Conservation (phyloP, 2,113 vertebrate genomes). For the Nansenia antarctica region DNA sequence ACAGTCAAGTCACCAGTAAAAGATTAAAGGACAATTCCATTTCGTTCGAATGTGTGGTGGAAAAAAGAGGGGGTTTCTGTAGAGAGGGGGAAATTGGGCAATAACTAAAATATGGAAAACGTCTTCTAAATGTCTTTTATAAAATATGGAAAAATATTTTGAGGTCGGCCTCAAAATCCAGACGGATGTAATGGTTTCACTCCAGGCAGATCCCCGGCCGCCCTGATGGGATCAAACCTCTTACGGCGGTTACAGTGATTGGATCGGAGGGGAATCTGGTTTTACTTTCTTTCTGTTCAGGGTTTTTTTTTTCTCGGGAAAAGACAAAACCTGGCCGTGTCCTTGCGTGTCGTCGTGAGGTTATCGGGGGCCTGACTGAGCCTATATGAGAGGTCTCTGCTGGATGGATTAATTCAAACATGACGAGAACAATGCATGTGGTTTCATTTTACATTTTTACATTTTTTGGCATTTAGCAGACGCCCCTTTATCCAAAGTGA, state of each 20-base stretch:
- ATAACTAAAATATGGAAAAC: slow-evolving; percentile 53
- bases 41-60: slow-evolving; percentile 53
- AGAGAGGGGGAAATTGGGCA: slow-evolving; percentile 46
- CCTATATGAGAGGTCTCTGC: background rate
- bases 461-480: too few species aligned
- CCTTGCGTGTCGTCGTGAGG: background rate
- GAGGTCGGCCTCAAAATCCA: slow-evolving; percentile 46
- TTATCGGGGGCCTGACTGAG: too few species aligned
- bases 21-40: slow-evolving; percentile 59
- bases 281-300: too few species aligned
- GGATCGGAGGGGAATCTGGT: slow-evolving; percentile 18
- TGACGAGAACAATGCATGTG: too few species aligned
- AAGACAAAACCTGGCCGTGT: slow-evolving; percentile 3
- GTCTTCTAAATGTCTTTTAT: too few species aligned
- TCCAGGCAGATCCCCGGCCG: slow-evolving; percentile 39
- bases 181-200: slow-evolving; percentile 45
- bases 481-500: too few species aligned
- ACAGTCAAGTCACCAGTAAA: slow-evolving; percentile 57
- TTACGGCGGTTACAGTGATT: slow-evolving; percentile 27
- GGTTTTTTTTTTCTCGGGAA: background rate
- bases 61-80: background rate
- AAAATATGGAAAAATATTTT: slow-evolving; percentile 54
- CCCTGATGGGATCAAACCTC: slow-evolving; percentile 38
- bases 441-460: too few species aligned
- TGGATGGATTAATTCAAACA: background rate